phyloP scores from a whole-genome alignment of 1,140 invertebrate genomes.

The Formica exsecta region DNA sequence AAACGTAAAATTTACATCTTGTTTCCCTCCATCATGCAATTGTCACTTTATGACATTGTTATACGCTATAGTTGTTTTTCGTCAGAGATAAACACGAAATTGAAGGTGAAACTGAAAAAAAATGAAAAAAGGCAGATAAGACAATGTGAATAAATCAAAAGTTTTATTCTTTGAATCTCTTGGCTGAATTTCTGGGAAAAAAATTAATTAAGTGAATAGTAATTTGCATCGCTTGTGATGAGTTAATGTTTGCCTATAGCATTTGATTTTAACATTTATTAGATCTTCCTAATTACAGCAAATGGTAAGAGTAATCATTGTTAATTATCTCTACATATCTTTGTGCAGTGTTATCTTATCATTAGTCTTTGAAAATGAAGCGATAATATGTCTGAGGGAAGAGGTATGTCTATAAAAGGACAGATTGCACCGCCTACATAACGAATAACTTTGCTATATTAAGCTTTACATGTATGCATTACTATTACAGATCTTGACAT shows the following conservation, averaged over 20 bases:
- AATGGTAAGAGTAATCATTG: slow-evolving; percentile 58
- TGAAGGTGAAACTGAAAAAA: neutral
- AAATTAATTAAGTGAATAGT: neutral
- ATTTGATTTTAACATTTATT: neutral
- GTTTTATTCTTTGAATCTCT: neutral
- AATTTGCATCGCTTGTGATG: neutral
- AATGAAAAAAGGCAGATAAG: neutral
- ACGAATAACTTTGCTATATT: neutral
- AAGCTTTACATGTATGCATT: neutral
- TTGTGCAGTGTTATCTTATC: neutral
- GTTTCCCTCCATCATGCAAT: neutral
- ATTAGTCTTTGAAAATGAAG: neutral
- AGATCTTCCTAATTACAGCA: neutral
- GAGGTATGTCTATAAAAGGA: slow-evolving; percentile 64
- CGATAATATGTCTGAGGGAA: slow-evolving; percentile 14
- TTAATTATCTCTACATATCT: neutral
- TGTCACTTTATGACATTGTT: neutral
- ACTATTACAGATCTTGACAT: neutral
- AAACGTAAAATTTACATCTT: too few species aligned
- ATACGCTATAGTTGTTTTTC: neutral
- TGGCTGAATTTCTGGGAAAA: neutral
- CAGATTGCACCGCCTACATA: slow-evolving; percentile 19
- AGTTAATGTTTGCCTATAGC: slow-evolving; percentile 15
- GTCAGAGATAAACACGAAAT: neutral
- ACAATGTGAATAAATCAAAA: neutral